Base-by-base conservation (phyloP, 2,888 invertebrate genomes). In the Heliconius erato region DNA sequence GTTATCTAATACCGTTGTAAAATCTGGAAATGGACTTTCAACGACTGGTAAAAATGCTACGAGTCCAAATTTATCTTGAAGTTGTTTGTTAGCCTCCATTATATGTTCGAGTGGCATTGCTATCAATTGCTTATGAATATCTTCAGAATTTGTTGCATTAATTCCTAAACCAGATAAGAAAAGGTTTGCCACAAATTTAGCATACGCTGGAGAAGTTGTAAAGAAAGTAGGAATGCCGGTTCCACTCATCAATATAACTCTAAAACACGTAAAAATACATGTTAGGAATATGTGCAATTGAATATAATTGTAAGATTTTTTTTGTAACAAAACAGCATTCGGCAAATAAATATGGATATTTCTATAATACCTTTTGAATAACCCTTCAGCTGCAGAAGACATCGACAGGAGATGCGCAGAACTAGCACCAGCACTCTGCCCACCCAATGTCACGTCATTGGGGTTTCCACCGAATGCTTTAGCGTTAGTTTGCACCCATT, bases 111-210 rank as follows among this genome's bases (percentile, higher is more conserved):
- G 86, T 0, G 94, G 93, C 79, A 90, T 81, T 3, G 88, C 80
- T n/a, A 90, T 86, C 4, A 96, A 91, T 81, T 89, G 88, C 40
- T 88, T 87, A 81, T 94, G 91, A 6, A 93, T 88, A 9, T 89
- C 89, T 2, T 91, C 91, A 1, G 92, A 87, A 72, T 93, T 91
- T 0, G 91, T 91, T 7, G 91, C 85, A 80, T 91, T 92, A 79
- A 95, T 91, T 80, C 90, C 97, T 93, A 97, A 88, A 89, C 94
- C 81, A 82, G 88, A 85, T 88, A 96, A 85, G 82, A 94, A 89
- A 32, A 88, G 69, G 16, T 87, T 87, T 16, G 91, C 88, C 3
- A 91, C 84, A 11, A 86, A 85, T 82, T 92, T 87, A 2, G 94
- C 92, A 84, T 88, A 93, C 1, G 78, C 67, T 4, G 94, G 94